phyloP scores from a whole-genome alignment of 2,888 invertebrate genomes.

The Athalia rosae region DNA sequence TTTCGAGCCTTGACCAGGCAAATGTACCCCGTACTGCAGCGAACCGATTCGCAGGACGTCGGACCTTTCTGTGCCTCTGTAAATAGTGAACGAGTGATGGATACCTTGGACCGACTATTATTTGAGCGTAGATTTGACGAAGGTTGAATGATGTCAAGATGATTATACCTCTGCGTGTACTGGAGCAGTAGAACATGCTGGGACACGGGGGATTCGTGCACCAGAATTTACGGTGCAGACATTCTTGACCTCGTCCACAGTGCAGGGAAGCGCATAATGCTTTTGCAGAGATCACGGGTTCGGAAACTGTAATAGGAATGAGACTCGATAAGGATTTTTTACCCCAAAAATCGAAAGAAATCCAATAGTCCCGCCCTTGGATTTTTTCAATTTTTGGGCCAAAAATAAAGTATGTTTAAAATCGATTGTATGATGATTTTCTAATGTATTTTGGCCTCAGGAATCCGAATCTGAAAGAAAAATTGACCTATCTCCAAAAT shows the following conservation, averaged over 20 bases:
- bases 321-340: too few relatives aligned
- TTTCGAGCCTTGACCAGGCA: constrained; percentile 59
- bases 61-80: constrained; percentile 64
- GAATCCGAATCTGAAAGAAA: too few relatives aligned
- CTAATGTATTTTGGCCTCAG: too few relatives aligned
- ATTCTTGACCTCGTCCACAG: constrained; percentile 58
- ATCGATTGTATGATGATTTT: too few relatives aligned
- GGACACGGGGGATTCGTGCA: constrained; percentile 64
- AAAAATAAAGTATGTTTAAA: too few relatives aligned
- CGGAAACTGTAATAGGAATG: not conserved
- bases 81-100: not conserved
- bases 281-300: constrained; percentile 47
- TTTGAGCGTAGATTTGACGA: not conserved
- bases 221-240: constrained; percentile 63
- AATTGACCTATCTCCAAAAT: too few relatives aligned
- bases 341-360: too few relatives aligned
- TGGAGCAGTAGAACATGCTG: constrained; percentile 64
- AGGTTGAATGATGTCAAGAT: not conserved
- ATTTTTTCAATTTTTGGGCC: too few relatives aligned
- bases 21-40: constrained; percentile 59
- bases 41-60: constrained; percentile 59
- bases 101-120: not conserved
- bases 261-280: constrained; percentile 56
- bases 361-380: too few relatives aligned
- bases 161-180: constrained; percentile 58